Evolutionary conservation across 2,888 invertebrate species (phyloP).

Genomic region (Harmothoe impar): DNA sequence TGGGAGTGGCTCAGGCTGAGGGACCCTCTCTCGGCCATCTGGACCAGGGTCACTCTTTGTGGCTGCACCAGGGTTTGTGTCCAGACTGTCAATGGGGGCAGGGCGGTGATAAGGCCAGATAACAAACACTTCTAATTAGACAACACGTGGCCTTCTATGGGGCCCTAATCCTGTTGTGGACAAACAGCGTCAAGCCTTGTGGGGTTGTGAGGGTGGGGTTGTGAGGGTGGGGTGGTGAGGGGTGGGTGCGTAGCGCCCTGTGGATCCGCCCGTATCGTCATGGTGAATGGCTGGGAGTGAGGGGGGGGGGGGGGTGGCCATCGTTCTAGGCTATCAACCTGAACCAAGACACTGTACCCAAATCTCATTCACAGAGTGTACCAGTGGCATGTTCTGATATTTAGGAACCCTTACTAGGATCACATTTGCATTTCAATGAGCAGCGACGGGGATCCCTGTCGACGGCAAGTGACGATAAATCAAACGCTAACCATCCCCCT

Average conservation of each 20-base stretch:
- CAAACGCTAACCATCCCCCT: background rate
- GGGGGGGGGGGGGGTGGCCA: background rate
- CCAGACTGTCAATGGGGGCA: background rate
- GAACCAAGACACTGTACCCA: background rate
- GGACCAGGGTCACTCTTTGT: conserved; percentile 24
- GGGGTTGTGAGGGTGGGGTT: background rate
- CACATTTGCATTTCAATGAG: conserved; percentile 27
- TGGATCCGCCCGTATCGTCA: background rate
- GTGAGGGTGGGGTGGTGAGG: background rate
- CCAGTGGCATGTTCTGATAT: background rate
- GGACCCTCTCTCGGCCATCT: background rate
- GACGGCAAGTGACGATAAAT: background rate
- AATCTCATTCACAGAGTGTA: background rate
- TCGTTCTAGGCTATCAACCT: background rate
- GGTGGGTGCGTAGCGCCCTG: background rate
- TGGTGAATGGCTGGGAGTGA: background rate
- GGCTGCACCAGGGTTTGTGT: background rate
- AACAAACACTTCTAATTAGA: conserved; percentile 45
- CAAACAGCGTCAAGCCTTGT: background rate
- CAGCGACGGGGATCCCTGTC: background rate
- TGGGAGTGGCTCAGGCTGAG: background rate
- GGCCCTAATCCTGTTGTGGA: background rate
- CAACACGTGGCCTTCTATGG: conserved; percentile 8
- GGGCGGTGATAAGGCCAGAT: background rate
- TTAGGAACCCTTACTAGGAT: background rate